Evolutionary conservation across 1,140 invertebrate species (phyloP).

Genomic region (Drosophila novamexicana): DNA sequence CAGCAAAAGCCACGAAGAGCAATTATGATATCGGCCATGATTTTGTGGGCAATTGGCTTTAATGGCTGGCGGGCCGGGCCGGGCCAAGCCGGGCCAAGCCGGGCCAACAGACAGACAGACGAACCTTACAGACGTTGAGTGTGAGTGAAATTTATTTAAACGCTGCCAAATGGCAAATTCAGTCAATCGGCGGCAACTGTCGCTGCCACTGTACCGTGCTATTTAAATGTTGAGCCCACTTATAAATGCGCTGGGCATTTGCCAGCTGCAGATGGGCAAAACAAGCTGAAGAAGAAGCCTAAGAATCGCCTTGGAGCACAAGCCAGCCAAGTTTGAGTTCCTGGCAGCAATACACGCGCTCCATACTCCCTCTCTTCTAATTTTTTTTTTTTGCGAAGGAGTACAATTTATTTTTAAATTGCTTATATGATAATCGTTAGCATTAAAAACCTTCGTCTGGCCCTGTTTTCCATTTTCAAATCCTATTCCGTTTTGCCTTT

Average conservation of each 20-base stretch:
- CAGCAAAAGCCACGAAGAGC: slow-evolving; percentile 74
- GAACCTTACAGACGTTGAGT: slow-evolving; percentile 15
- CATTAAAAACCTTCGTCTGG: slow-evolving; percentile 70
- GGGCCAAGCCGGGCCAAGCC: slow-evolving; percentile 6
- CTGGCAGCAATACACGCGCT: background rate
- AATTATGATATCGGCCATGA: slow-evolving; percentile 82
- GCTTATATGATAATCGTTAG: slow-evolving; percentile 80
- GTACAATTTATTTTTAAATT: slow-evolving; percentile 77
- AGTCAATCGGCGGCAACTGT: slow-evolving; percentile 68
- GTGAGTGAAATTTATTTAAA: slow-evolving; percentile 77
- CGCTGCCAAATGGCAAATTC: slow-evolving; percentile 73
- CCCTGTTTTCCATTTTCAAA: slow-evolving; percentile 60
- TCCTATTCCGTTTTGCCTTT: slow-evolving; percentile 39
- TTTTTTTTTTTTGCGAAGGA: slow-evolving; percentile 19
- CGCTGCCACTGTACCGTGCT: slow-evolving; percentile 35
- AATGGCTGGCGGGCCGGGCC: slow-evolving; percentile 52
- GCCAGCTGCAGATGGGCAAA: slow-evolving; percentile 26
- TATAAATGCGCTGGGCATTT: slow-evolving; percentile 52
- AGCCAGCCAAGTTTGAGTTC: slow-evolving; percentile 10
- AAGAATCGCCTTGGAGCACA: background rate
- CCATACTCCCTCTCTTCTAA: slow-evolving; percentile 1
- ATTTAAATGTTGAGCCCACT: slow-evolving; percentile 51
- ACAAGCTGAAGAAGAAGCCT: background rate
- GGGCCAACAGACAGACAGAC: slow-evolving; percentile 31
- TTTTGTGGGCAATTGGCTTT: slow-evolving; percentile 83